These are phyloP conservation scores for Orthonevra nobilis DNA, from an alignment of 2,888 invertebrate genomes.

Conservation along the genomic window DNA sequence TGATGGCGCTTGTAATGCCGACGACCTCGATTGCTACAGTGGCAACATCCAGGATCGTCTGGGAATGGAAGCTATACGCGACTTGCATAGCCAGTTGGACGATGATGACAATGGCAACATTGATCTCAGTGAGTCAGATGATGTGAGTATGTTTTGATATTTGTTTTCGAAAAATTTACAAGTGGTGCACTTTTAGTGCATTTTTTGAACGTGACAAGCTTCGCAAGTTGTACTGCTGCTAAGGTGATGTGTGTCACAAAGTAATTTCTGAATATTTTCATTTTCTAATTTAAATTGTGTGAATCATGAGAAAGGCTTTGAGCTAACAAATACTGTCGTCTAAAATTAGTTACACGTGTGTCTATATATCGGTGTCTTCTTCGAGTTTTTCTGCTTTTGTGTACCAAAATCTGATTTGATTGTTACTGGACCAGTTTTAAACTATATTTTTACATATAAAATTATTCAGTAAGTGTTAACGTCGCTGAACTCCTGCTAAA, in stretches of 20 bases:
- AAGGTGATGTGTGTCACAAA: constrained; percentile 37
- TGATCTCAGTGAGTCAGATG: constrained; percentile 97
- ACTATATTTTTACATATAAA: too few species aligned
- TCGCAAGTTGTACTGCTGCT: too few species aligned
- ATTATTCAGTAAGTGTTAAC: too few species aligned
- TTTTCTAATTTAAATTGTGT: constrained; percentile 7
- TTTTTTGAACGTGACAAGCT: constrained; percentile 36
- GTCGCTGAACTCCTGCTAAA: too few species aligned
- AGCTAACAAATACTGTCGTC: too few species aligned
- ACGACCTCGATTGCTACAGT: constrained; percentile 88
- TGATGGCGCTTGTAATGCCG: constrained; percentile 80
- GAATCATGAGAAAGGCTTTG: too few species aligned
- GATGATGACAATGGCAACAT: constrained; percentile 99
- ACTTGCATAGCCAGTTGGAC: constrained; percentile 95
- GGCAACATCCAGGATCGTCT: constrained; percentile 88
- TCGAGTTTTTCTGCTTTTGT: too few species aligned
- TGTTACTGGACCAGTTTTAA: too few species aligned
- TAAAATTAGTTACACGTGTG: too few species aligned
- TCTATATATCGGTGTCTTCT: too few species aligned
- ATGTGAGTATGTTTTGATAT: constrained; percentile 84
- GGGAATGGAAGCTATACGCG: constrained; percentile 95
- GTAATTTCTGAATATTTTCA: constrained; percentile 1
- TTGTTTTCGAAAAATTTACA: constrained; percentile 2
- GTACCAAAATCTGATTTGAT: too few species aligned
- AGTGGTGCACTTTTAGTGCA: constrained; percentile 34